These are phyloP conservation scores for Rhagonycha lutea DNA, from an alignment of 2,888 invertebrate genomes.

Conservation along the genomic window DNA sequence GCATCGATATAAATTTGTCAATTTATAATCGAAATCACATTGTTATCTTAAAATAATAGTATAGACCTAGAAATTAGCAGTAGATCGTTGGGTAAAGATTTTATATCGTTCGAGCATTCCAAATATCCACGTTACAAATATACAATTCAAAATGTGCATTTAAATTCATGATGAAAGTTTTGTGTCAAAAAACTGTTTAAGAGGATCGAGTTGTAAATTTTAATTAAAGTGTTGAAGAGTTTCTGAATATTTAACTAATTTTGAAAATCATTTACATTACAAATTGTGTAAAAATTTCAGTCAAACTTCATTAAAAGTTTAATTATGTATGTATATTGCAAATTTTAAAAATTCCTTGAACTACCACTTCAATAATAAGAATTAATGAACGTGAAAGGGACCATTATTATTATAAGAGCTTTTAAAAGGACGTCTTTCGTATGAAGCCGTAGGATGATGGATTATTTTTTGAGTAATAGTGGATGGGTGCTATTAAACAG, in stretches of 20 bases:
- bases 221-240: not conserved
- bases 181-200: not conserved
- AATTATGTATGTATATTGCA: not conserved
- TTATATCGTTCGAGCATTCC: not conserved
- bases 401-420: not conserved
- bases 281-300: not conserved
- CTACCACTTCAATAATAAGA: not conserved
- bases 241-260: not conserved
- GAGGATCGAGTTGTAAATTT: not conserved
- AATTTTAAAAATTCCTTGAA: not conserved
- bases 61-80: no score
- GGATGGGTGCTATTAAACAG: not conserved
- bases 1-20: no score
- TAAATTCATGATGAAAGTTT: not conserved
- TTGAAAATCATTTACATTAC: not conserved
- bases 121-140: no score
- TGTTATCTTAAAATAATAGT: no score
- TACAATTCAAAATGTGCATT: no score
- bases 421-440: not conserved
- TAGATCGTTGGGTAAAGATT: no score
- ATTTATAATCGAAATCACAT: no score
- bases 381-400: not conserved
- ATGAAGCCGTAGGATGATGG: not conserved
- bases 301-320: not conserved
- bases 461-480: not conserved